Evolutionary conservation across 2,797 vertebrate species (phyloP).

Genomic region (Gymnopithys bicolor): DNA sequence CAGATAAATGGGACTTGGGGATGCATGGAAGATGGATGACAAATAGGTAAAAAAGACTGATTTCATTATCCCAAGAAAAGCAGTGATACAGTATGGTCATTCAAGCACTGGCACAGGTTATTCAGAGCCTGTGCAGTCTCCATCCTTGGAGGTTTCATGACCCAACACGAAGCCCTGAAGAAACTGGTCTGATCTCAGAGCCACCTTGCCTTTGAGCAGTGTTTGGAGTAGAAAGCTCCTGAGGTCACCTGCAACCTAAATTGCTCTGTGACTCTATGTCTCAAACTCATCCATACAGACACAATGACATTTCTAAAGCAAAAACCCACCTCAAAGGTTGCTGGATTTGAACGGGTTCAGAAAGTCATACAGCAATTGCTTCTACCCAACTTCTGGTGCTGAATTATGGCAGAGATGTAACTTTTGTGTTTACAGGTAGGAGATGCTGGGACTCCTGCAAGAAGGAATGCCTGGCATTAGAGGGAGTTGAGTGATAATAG

Average conservation of each 20-base stretch:
- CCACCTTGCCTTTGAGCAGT: not conserved
- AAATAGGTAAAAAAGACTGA: no score
- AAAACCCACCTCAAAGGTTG: not conserved
- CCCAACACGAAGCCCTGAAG: no score
- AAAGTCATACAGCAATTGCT: not conserved
- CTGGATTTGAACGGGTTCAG: not conserved
- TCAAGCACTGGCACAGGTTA: no score
- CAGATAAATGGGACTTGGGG: no score
- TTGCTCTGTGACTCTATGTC: not conserved
- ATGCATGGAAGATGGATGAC: no score
- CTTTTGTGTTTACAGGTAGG: not conserved
- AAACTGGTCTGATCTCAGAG: not conserved
- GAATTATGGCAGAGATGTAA: not conserved
- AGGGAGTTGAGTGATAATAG: not conserved
- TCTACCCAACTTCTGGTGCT: not conserved
- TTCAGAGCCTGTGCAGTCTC: no score
- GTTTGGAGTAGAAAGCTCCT: not conserved
- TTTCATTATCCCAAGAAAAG: no score
- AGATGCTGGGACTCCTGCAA: not conserved
- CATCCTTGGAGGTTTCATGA: no score
- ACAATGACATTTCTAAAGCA: not conserved
- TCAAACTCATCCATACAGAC: no score
- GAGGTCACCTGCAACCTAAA: not conserved
- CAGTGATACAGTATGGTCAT: no score
- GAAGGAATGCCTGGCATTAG: not conserved